Evolutionary conservation across 2,888 invertebrate genomes (phyloP).

Genomic region (Amblyteles armatorius): DNA sequence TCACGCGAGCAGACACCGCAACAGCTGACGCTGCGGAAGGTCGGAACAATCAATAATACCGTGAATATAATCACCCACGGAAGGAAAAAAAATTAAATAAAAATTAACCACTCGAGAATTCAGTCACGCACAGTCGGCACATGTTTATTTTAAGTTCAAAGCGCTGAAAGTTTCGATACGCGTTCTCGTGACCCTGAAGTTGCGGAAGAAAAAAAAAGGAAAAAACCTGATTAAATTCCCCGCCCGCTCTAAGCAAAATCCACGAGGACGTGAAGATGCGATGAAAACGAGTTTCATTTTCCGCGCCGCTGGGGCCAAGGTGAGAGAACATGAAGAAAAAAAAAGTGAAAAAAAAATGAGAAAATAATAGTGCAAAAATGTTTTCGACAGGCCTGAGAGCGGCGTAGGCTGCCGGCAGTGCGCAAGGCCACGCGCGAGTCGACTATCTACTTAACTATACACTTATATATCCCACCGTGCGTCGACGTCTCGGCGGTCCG

Average conservation of each 20-base stretch:
- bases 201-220: not conserved
- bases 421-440: constrained; percentile 36
- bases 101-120: not conserved
- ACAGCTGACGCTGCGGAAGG: constrained; percentile 4
- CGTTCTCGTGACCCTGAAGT: not conserved
- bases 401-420: constrained; percentile 7
- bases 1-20: constrained; percentile 6
- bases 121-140: constrained; percentile 1
- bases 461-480: constrained; percentile 11
- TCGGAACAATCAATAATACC: constrained; percentile 8
- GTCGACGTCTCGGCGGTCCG: constrained; percentile 26
- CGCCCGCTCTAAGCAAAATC: not conserved
- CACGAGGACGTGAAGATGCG: not conserved
- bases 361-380: not conserved
- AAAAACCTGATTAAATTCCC: not conserved
- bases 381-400: not conserved
- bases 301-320: not conserved
- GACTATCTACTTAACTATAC: constrained; percentile 19
- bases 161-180: not conserved
- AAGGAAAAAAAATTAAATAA: too few relatives aligned
- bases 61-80: not conserved
- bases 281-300: not conserved
- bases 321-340: not conserved
- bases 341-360: not conserved
- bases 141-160: constrained; percentile 1